Evolutionary conservation across 2,888 invertebrate species (phyloP), one percentile per base, ranked within the genome.

Genomic region (Platycheirus rosarum): DNA sequence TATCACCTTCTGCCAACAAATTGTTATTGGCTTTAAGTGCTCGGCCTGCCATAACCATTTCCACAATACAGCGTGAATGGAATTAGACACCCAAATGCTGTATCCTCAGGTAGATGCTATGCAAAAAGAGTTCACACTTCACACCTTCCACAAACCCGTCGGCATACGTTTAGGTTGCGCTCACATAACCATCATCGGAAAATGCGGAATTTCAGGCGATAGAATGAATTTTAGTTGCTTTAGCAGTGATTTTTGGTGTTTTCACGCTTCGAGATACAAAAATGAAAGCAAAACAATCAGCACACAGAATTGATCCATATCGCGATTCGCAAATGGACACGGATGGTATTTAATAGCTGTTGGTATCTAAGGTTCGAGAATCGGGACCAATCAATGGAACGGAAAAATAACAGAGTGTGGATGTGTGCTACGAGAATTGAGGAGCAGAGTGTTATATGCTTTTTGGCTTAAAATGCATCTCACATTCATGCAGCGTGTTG

Each of bases 311-410:
- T 51, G 60, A 49, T 51, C 20, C 20, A 44, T 44, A 55, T 55
- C 16, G 14, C 11, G 68, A 32, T 46, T 55, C 16, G 14, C 11
- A 53, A 32, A 44, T 11, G 16, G 20, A 14, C 5, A 14, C 23
- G 44, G 29, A 60, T 42, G 16, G 57, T 26, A 57, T 57, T 57
- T 57, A 51, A 42, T 66, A 55, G 49, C 40, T 73, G 26, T 46
- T 44, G 0, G 29, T 46, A n/a, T 29, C 63, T 35, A 57, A 75
- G 63, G 48, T 23, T 65, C 11, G 46, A 51, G 70, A 42, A 18
- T 65, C 11, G 46, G 44, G 70, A 46, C 57, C 76, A 80, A 71
- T 76, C 76, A 80, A 32, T 80, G 80, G 80, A 80, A 80, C 80
- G 76, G 60, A 66, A 76, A 69, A 77, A 48, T 26, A 32, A 37